These are phyloP conservation scores for Furcula furcula DNA, from an alignment of 2,888 invertebrate species.

Conservation along the genomic window DNA sequence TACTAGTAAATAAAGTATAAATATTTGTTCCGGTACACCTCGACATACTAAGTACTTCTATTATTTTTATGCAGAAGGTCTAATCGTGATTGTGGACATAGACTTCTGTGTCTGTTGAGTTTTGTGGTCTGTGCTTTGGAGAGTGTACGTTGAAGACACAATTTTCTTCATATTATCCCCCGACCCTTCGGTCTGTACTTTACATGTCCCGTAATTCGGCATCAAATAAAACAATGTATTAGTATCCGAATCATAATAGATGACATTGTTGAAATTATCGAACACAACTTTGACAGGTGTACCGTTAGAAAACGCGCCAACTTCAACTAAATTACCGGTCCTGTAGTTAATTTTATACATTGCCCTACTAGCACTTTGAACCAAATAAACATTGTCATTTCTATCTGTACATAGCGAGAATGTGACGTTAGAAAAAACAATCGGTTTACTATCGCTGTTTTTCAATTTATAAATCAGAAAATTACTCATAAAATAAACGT, in stretches of 20 bases:
- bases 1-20: too few species aligned
- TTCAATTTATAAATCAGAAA: conserved; percentile 45
- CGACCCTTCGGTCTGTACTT: conserved; percentile 34
- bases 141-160: background rate
- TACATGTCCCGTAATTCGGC: conserved; percentile 52
- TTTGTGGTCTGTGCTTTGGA: too few species aligned
- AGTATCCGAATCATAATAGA: conserved; percentile 49
- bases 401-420: conserved; percentile 53
- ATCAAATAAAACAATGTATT: conserved; percentile 50
- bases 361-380: conserved; percentile 47
- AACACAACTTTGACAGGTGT: conserved; percentile 48
- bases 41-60: too few species aligned
- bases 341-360: conserved; percentile 52
- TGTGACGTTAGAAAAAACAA: conserved; percentile 44
- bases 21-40: too few species aligned
- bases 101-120: too few species aligned
- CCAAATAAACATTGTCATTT: conserved; percentile 47
- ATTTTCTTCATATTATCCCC: conserved; percentile 20
- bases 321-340: conserved; percentile 35
- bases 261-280: conserved; percentile 55
- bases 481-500: conserved; percentile 57
- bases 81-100: too few species aligned
- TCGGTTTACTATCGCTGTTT: conserved; percentile 40
- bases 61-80: too few species aligned
- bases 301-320: conserved; percentile 51